These are phyloP conservation scores for Muscina levida DNA, from an alignment of 2,888 invertebrate species.

Conservation along the genomic window DNA sequence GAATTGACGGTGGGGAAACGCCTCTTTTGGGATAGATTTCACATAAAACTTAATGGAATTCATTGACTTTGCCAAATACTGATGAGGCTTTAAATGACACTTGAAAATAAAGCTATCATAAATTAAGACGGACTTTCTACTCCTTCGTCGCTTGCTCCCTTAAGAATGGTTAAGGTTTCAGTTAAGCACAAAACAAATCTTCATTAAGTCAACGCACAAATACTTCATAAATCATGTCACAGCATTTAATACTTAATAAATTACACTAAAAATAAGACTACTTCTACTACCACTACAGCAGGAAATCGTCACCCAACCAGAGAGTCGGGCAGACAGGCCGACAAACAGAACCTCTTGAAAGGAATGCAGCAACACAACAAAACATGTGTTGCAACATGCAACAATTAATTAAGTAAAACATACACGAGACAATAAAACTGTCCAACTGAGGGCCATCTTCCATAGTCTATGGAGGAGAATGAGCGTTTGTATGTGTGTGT, in stretches of 20 bases:
- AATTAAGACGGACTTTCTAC: conserved; percentile 38
- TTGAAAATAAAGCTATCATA: conserved; percentile 20
- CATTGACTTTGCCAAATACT: conserved; percentile 28
- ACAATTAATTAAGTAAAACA: conserved; percentile 53
- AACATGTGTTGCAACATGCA: conserved; percentile 59
- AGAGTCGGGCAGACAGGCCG: neutral
- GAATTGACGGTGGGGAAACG: neutral
- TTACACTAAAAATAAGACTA: conserved; percentile 24
- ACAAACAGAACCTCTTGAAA: neutral
- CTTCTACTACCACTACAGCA: no score
- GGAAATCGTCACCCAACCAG: neutral
- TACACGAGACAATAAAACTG: conserved; percentile 11
- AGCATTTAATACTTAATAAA: conserved; percentile 64
- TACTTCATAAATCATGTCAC: conserved; percentile 64
- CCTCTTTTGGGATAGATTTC: conserved; percentile 5
- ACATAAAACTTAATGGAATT: conserved; percentile 7
- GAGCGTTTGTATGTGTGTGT: no score
- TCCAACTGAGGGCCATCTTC: conserved; percentile 14
- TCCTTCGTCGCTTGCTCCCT: no score
- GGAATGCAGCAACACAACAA: neutral
- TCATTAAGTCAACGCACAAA: conserved; percentile 53
- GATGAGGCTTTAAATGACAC: neutral
- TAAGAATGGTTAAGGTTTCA: conserved; percentile 22
- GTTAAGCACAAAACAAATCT: conserved; percentile 48
- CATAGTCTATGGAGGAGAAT: neutral